Percentiles rank a stretch among this genome's conserved stretches.
Conservation (phyloP, 1,140 invertebrate genomes). For the Leptinotarsa texana region DNA sequence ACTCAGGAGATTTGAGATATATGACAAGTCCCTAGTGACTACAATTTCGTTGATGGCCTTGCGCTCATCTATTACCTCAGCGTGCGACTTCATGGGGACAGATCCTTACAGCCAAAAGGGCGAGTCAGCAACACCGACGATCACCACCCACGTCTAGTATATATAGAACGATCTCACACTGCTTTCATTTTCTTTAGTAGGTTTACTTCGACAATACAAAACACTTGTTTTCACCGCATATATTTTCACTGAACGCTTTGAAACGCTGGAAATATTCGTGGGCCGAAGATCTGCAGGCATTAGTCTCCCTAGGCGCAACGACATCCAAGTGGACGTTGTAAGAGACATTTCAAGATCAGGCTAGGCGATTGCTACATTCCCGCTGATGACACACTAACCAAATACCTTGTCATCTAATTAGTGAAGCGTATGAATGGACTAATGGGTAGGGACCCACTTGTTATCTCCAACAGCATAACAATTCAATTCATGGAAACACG, state of each 20-base stretch:
- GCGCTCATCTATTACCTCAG: background rate
- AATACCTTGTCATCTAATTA: slow-evolving; percentile 64
- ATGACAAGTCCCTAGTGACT: background rate
- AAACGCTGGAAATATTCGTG: background rate
- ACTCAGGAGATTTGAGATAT: background rate
- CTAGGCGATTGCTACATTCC: no score
- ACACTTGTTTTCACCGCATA: background rate
- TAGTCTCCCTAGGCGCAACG: background rate
- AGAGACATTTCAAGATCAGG: background rate
- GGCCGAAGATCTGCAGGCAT: background rate
- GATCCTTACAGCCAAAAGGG: background rate
- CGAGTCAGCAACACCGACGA: no score
- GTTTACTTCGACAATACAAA: background rate
- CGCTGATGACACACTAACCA: slow-evolving; percentile 50
- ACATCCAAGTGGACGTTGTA: background rate
- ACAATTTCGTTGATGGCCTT: no score
- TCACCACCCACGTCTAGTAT: no score
- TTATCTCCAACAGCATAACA: no score
- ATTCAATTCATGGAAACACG: no score
- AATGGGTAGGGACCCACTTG: slow-evolving; percentile 11
- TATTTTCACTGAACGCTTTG: background rate
- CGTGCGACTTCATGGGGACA: background rate
- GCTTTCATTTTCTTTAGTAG: background rate
- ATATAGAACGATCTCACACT: background rate
- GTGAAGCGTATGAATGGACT: slow-evolving; percentile 61